Base-by-base conservation (phyloP, 2,113 vertebrate genomes). In the Suncus etruscus region DNA sequence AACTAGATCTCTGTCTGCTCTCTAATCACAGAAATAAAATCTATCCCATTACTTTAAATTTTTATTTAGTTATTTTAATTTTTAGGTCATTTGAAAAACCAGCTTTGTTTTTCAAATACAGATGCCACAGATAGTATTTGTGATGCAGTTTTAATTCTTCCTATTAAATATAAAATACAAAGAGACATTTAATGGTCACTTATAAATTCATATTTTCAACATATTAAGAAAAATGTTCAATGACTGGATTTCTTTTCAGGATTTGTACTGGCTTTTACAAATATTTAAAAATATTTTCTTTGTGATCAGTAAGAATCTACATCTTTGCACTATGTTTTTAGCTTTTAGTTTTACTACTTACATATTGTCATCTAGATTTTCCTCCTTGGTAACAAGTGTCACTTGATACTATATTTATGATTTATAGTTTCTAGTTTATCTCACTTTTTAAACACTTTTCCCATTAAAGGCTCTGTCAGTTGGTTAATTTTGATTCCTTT, bases 11-110 rank as follows among this genome's bases (percentile, higher is more conserved):
- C 11, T 87, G 24, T 92, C 9, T 72, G 50, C 9, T 70, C 50
- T 66, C 22, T 68, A 15, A 47, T 90, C 32, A 83, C 51, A 90
- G 66, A 91, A 87, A 83, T 50, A 32, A 79, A 27, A 78, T 50
- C 25, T 61, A 51, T 10, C 4, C 15, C 20, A 63, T 74, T 39
- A 39, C 39, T 39, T 39, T 5, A 39, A 39, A 39, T 61, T 3
- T 77, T 76, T 75, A 45, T 54, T 11, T 16, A 39, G 39, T 39
- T 39, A 39, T 39, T 39, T 16, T 69, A 27, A 32, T 84, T 76
- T 93, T 92, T 12, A 92, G 91, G 86, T 95, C 86, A 96, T 97
- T 97, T 97, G 91, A 97, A 96, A 73, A 79, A 80, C 0, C 11
- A 95, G 91, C 5, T 39, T 39, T 39, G 39, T 39, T 39, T 39